phyloP scores from a whole-genome alignment of 2,888 invertebrate genomes.

The Boloria euphrosyne region DNA sequence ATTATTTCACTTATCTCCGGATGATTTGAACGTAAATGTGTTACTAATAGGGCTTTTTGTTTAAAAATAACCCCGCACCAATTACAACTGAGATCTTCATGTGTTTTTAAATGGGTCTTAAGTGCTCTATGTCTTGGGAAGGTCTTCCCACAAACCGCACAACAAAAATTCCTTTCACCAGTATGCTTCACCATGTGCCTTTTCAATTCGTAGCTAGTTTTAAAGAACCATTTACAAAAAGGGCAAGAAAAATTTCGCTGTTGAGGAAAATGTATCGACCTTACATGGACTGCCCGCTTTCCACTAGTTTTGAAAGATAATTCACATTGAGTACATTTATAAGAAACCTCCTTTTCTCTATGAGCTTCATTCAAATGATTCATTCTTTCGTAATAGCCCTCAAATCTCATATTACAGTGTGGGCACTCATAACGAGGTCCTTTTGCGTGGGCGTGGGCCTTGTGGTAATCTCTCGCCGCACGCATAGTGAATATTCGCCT shows the following conservation, averaged over 20 bases:
- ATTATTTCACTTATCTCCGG: slow-evolving; percentile 45
- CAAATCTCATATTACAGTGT: slow-evolving; percentile 66
- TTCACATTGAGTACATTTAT: slow-evolving; percentile 66
- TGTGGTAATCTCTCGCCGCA: slow-evolving; percentile 68
- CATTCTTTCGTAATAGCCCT: slow-evolving; percentile 69
- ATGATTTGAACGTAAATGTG: slow-evolving; percentile 55
- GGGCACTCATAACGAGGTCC: slow-evolving; percentile 71
- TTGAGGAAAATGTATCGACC: slow-evolving; percentile 63
- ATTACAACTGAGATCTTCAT: slow-evolving; percentile 60
- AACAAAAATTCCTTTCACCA: slow-evolving; percentile 63
- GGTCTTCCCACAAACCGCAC: slow-evolving; percentile 63
- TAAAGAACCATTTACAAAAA: slow-evolving; percentile 68
- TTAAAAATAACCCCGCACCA: slow-evolving; percentile 58
- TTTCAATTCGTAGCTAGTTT: slow-evolving; percentile 67
- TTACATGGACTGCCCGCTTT: slow-evolving; percentile 63
- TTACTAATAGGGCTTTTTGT: slow-evolving; percentile 50
- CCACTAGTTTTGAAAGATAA: slow-evolving; percentile 69
- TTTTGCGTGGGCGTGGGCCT: slow-evolving; percentile 64
- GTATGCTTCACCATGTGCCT: slow-evolving; percentile 70
- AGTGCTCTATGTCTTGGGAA: slow-evolving; percentile 63
- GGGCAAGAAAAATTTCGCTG: slow-evolving; percentile 59
- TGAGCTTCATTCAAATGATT: slow-evolving; percentile 68
- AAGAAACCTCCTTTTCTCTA: slow-evolving; percentile 62
- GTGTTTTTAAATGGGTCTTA: slow-evolving; percentile 62
- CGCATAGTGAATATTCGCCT: slow-evolving; percentile 64